A percentile compares a stretch with the other conserved stretches of the same genome.
Evolutionary conservation across 2,888 invertebrate genomes (phyloP).

Genomic region (Creontiades dilutus): DNA sequence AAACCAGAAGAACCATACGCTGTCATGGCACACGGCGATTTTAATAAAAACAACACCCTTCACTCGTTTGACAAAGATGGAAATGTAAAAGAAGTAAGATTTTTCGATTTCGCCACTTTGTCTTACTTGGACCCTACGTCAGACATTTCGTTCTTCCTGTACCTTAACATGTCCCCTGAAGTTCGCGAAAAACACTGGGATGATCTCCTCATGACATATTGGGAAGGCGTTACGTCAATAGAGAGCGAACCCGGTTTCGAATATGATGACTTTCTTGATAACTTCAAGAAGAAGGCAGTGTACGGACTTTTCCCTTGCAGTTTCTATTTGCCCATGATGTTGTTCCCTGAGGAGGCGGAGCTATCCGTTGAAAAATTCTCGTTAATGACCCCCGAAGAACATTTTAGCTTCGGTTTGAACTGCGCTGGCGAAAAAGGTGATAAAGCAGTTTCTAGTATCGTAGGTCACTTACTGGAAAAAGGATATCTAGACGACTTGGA

Average conservation of each 20-base stretch:
- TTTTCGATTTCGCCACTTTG: constrained; percentile 78
- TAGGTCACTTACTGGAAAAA: constrained; percentile 75
- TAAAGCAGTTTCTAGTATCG: constrained; percentile 71
- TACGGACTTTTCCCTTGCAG: constrained; percentile 71
- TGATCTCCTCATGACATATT: constrained; percentile 77
- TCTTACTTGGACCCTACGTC: constrained; percentile 78
- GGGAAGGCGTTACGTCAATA: constrained; percentile 68
- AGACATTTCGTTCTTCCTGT: constrained; percentile 78
- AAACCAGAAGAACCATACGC: constrained; percentile 72
- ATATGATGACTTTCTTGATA: constrained; percentile 66
- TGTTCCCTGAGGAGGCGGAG: constrained; percentile 57
- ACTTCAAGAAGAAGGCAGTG: constrained; percentile 71
- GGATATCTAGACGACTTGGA: constrained; percentile 74
- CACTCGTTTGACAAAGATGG: constrained; percentile 77
- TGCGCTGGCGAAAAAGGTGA: constrained; percentile 72
- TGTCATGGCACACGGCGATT: constrained; percentile 78
- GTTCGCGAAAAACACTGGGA: constrained; percentile 76
- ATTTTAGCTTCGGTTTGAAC: neutral
- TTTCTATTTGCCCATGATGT: constrained; percentile 74
- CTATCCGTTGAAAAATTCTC: constrained; percentile 8
- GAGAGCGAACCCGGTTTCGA: constrained; percentile 64
- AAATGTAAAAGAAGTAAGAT: constrained; percentile 77
- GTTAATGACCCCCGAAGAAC: constrained; percentile 58
- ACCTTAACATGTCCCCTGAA: constrained; percentile 77
- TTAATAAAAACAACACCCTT: constrained; percentile 78